These are phyloP conservation scores for Madoqua kirkii DNA, from an alignment of 2,113 vertebrate genomes.

Conservation along the genomic window DNA sequence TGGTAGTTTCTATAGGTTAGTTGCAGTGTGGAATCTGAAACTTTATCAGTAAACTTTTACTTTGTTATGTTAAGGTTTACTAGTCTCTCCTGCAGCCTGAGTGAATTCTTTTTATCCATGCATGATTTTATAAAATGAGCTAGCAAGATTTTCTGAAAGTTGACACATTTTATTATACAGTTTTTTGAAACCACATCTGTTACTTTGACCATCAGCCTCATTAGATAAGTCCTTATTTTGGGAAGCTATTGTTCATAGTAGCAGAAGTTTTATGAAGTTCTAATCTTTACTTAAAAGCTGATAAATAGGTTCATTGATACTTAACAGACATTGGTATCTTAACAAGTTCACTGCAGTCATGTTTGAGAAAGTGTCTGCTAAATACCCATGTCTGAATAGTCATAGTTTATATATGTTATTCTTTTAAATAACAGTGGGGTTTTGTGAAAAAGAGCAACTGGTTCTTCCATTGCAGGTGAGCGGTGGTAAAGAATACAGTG, in stretches of 20 bases:
- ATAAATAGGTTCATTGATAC: background rate
- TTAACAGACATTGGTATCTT: background rate
- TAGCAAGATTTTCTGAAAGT: background rate
- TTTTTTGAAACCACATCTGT: background rate
- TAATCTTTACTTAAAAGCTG: background rate
- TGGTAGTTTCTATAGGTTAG: background rate
- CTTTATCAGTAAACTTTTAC: background rate
- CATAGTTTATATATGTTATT: background rate
- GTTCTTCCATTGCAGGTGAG: background rate
- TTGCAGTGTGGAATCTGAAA: background rate
- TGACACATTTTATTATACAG: background rate
- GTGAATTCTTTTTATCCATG: background rate
- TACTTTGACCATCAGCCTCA: background rate
- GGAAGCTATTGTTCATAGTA: background rate
- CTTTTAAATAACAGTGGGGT: background rate
- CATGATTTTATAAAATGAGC: background rate
- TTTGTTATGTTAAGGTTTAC: background rate
- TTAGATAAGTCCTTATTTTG: background rate
- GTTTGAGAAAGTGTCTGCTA: background rate
- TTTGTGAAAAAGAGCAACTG: background rate
- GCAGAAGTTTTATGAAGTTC: background rate
- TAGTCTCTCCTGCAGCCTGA: background rate
- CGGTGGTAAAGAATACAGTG: background rate
- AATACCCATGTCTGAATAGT: background rate
- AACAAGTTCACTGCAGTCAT: background rate